A percentile compares a stretch with the other conserved stretches of the same genome.
phyloP scores from a whole-genome alignment of 2,113 vertebrate species.

The Oxyura jamaicensis region DNA sequence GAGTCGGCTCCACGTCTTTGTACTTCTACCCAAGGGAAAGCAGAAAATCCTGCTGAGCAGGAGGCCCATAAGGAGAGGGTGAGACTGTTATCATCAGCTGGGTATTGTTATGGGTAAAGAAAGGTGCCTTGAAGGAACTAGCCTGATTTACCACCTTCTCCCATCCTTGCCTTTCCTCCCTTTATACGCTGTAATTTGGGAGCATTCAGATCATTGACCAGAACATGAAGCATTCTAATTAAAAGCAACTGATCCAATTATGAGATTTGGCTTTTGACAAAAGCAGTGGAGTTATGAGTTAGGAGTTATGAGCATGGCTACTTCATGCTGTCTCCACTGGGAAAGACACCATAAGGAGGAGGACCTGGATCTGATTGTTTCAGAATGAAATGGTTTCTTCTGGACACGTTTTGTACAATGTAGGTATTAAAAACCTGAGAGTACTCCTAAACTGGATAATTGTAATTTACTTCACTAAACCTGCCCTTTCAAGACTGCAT shows the following conservation, averaged over 20 bases:
- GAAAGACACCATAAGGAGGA: background rate
- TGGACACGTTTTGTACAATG: background rate
- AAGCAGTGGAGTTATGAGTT: too few species aligned
- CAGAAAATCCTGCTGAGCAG: background rate
- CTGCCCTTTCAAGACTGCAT: background rate
- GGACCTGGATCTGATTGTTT: background rate
- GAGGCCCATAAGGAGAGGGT: background rate
- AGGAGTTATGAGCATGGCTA: background rate
- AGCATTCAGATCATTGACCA: background rate
- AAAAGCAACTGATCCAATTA: background rate
- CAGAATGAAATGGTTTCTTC: background rate
- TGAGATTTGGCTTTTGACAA: background rate
- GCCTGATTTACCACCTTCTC: background rate
- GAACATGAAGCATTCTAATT: background rate
- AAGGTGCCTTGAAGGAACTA: background rate
- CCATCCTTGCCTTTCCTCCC: background rate
- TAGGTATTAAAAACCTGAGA: background rate
- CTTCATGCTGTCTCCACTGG: background rate
- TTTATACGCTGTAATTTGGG: background rate
- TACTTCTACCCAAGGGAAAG: slow-evolving; percentile 82
- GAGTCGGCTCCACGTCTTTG: slow-evolving; percentile 87
- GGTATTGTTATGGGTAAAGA: background rate
- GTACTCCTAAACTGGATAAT: background rate
- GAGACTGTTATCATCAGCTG: background rate
- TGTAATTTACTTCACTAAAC: background rate